A percentile compares a stretch with the other conserved stretches of the same genome.
These are phyloP conservation scores for Acipenser ruthenus DNA, from an alignment of 2,797 vertebrate genomes.

Conservation along the genomic window DNA sequence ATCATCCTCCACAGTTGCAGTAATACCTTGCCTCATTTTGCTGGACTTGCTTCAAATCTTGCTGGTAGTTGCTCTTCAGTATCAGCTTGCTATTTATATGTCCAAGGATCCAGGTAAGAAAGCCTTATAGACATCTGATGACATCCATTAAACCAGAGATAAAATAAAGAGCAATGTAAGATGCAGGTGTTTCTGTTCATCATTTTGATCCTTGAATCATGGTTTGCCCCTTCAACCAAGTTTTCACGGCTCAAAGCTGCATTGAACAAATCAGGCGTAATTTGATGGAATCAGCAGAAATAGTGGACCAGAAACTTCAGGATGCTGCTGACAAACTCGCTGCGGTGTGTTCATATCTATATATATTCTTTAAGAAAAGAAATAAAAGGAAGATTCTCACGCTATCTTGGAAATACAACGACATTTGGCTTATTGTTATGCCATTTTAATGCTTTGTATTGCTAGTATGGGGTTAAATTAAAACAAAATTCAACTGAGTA, in stretches of 20 bases:
- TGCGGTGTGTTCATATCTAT: too few species aligned
- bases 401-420: too few species aligned
- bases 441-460: too few species aligned
- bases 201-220: background rate
- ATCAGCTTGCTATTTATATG: constrained; percentile 20
- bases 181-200: background rate
- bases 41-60: constrained; percentile 11
- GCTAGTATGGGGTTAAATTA: too few species aligned
- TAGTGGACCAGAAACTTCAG: background rate
- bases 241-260: constrained; percentile 3
- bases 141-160: constrained; percentile 17
- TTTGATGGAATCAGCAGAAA: constrained; percentile 4
- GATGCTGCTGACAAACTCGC: background rate
- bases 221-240: background rate
- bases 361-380: too few species aligned
- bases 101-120: constrained; percentile 4
- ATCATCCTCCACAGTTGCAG: background rate
- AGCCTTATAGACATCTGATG: constrained; percentile 11
- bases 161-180: constrained; percentile 9
- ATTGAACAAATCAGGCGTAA: constrained; percentile 11
- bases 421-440: too few species aligned
- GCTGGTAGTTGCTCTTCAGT: background rate
- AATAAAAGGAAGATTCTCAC: too few species aligned
- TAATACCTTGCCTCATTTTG: constrained; percentile 34
- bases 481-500: too few species aligned